Evolutionary conservation across 2,888 invertebrate species (phyloP), one percentile per base, ranked within the genome.

Genomic region (Cartodere bifasciata): DNA sequence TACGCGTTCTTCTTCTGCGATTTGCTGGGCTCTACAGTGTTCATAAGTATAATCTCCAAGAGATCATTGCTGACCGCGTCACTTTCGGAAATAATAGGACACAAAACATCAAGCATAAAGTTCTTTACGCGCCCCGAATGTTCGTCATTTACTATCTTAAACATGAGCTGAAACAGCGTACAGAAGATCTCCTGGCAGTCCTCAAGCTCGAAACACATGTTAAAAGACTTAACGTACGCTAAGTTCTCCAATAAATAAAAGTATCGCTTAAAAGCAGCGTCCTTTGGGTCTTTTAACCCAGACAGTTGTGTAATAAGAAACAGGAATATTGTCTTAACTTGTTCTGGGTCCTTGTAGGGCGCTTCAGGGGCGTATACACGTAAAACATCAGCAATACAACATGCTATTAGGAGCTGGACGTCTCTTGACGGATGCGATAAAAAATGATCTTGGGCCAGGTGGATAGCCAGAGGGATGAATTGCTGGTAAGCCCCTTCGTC

Each of bases 141-240:
- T 55, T 94, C 91, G 56, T 90, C 91, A 60, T 91, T 94, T 50
- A 95, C 88, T 60, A 94, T 91, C 62, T 80, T 85, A 58, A 95
- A 95, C 75, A 95, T 87, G 31, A 92, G 72, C 34, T 82, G 78
- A 64, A 94, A 95, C 2, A 97, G 70, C 9, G 81, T 81, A 53
- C 88, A 87, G 64, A 95, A 94, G 48, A 97, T 91, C 60, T 92
- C 91, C 59, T 94, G 92, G 49, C 88, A 91, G 63, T 95, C 94
- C 57, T 95, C 95, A 35, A 97, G 64, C 58, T 97, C 95, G 55
- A 95, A 90, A 60, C 94, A 95, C 82, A 97, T 95, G 62, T 95
- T 95, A 62, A 97, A 95, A 0, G 92, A 91, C 62, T 97, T 97
- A 20, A 95, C 94, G 60, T 91, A 94, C 1, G 94, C 92, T 47